Base-by-base conservation (phyloP, 2,888 invertebrate genomes). In the Melipona beecheii region DNA sequence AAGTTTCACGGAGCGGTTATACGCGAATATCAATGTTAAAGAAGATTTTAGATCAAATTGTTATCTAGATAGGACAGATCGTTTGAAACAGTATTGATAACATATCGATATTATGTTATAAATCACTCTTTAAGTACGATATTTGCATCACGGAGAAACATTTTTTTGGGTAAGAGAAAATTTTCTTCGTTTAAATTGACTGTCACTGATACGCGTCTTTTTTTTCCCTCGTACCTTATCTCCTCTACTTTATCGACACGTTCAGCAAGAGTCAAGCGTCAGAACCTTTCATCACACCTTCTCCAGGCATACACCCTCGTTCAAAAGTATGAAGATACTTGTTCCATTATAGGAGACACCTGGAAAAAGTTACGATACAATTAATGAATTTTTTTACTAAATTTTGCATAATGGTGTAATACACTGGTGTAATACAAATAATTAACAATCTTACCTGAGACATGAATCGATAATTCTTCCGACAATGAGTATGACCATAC, bases 211-310 rank as follows among this genome's bases (percentile, higher is more conserved):
- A 58, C 43, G 24, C 15, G 56, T 15, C 24, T n/a, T 58, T 24
- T 58, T 9, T 43, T 43, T 43, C 9, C 43, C 56, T 58, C n/a
- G 15, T 58, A 11, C n/a, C 56, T 58, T n/a, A 13, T 24, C 56
- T n/a, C 24, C 15, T 13, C n/a, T 24, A 24, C 15, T 58, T 58
- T 5, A 24, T 58, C 56, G 56, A 58, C 56, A 58, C 56, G 56
- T 58, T 58, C n/a, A 15, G 56, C 56, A 58, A 58, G 56, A n/a
- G 56, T 58, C 56, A 58, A 58, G 56, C 56, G 56, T 58, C 24
- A 24, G 5, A 24, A 27, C 62, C 27, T 31, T 19, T 19, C 62
- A 19, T 27, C 62, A 4, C 62, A 27, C 19, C 31, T 27, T 19
- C 62, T 31, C 31, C 19, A 11, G n/a, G 24, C 56, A 58, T 58